A percentile compares a stretch with the other conserved stretches of the same genome.
Conservation (phyloP, 2,113 vertebrate genomes). For the Pholis gunnellus region DNA sequence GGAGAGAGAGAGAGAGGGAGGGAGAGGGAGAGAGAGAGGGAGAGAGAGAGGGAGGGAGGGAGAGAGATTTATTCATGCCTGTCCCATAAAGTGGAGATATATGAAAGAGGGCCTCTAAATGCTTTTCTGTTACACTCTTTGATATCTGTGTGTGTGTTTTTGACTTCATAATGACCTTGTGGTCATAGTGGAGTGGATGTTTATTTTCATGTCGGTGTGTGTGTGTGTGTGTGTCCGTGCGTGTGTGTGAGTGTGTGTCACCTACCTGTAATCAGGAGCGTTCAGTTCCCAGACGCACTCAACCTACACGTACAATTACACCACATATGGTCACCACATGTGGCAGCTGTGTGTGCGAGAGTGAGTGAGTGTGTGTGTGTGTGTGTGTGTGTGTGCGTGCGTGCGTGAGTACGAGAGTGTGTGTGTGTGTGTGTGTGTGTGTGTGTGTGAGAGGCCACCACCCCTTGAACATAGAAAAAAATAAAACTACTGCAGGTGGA, state of each 20-base stretch:
- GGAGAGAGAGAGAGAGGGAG: not conserved
- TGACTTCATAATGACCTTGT: constrained; percentile 24
- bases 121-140: constrained; percentile 14
- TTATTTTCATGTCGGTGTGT: not conserved
- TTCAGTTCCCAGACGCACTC: not conserved
- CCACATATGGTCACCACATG: constrained; percentile 76
- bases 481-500: constrained; percentile 1
- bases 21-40: not conserved
- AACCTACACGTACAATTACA: constrained; percentile 17
- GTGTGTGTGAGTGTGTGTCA: constrained; percentile 10
- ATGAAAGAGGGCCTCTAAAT: constrained; percentile 16
- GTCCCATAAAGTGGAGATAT: constrained; percentile 41
- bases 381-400: not conserved
- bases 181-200: constrained; percentile 23
- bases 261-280: constrained; percentile 45
- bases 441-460: not conserved
- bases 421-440: too few relatives aligned
- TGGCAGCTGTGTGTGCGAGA: constrained; percentile 34
- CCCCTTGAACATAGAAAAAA: not conserved
- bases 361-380: constrained; percentile 5
- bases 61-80: constrained; percentile 24
- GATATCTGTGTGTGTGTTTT: not conserved
- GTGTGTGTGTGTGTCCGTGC: not conserved
- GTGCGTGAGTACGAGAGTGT: not conserved
- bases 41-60: not conserved